These are phyloP conservation scores for Argya squamiceps DNA, from an alignment of 2,797 vertebrate species.

Conservation along the genomic window DNA sequence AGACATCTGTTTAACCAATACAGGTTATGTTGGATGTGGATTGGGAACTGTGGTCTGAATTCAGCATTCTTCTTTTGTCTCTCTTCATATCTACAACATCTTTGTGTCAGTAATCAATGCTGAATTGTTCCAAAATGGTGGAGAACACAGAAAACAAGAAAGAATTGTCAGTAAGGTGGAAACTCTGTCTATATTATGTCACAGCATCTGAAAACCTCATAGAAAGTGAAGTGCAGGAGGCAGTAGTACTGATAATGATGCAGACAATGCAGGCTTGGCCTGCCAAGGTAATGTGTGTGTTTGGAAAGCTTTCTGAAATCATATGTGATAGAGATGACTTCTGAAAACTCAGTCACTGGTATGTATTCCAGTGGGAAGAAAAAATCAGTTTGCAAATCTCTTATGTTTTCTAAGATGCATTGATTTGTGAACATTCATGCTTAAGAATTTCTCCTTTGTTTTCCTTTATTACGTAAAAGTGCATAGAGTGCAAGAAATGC, in stretches of 20 bases:
- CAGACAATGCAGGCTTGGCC: neutral
- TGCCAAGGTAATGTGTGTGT: fast-evolving
- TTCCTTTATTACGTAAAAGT: neutral
- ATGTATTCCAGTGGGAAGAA: neutral
- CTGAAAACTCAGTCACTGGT: neutral
- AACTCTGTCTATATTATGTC: fast-evolving
- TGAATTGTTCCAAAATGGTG: neutral
- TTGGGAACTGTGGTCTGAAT: neutral
- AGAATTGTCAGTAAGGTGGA: neutral
- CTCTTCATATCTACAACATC: neutral
- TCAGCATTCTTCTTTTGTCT: neutral
- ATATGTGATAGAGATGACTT: neutral
- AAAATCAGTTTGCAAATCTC: neutral
- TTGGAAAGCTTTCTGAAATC: neutral
- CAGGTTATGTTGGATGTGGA: neutral
- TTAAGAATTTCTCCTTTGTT: neutral
- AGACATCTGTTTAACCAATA: neutral
- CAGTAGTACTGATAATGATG: neutral
- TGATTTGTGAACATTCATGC: neutral
- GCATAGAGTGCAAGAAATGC: neutral
- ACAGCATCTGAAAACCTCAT: neutral
- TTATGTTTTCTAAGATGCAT: neutral
- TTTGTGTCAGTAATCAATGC: neutral
- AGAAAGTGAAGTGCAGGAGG: neutral
- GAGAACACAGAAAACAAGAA: neutral